Evolutionary conservation across 2,888 invertebrate genomes (phyloP).

Genomic region (Teleiodes luculella): DNA sequence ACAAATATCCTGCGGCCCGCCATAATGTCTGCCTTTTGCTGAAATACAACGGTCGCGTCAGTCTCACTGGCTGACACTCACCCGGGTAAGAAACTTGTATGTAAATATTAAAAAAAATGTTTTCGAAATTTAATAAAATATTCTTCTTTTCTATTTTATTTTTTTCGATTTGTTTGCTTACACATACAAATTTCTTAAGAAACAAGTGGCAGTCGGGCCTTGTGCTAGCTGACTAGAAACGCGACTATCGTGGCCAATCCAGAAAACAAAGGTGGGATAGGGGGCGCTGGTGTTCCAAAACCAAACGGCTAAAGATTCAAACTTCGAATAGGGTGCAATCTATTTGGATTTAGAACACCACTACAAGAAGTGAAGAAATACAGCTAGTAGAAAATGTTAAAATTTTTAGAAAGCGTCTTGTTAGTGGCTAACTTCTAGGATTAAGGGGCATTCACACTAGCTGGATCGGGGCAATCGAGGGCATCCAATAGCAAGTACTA

Average conservation of each 20-base stretch:
- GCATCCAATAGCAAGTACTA: constrained; percentile 74
- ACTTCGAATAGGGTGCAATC: neutral
- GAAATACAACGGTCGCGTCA: constrained; percentile 70
- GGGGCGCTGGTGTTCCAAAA: constrained; percentile 54
- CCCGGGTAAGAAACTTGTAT: neutral
- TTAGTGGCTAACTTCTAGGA: constrained; percentile 67
- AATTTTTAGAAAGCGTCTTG: constrained; percentile 60
- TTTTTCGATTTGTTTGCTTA: neutral
- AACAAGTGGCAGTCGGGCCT: constrained; percentile 21
- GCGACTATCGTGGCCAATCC: constrained; percentile 57
- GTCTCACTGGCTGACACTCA: constrained; percentile 37
- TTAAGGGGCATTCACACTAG: constrained; percentile 72
- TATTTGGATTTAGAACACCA: constrained; percentile 61
- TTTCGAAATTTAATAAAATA: too few species aligned
- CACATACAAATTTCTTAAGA: constrained; percentile 3
- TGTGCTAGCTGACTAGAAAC: constrained; percentile 37
- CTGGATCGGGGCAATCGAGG: constrained; percentile 65
- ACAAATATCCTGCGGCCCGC: constrained; percentile 79
- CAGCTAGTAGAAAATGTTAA: constrained; percentile 45
- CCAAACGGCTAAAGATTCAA: constrained; percentile 34
- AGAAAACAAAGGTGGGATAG: constrained; percentile 36
- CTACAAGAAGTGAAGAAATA: constrained; percentile 54
- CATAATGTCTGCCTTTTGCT: constrained; percentile 80
- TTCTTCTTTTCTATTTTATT: too few species aligned
- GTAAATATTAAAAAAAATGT: neutral